A percentile compares a stretch with the other conserved stretches of the same genome.
Conservation (phyloP, 2,888 invertebrate genomes). For the Metacarcinus magister region DNA sequence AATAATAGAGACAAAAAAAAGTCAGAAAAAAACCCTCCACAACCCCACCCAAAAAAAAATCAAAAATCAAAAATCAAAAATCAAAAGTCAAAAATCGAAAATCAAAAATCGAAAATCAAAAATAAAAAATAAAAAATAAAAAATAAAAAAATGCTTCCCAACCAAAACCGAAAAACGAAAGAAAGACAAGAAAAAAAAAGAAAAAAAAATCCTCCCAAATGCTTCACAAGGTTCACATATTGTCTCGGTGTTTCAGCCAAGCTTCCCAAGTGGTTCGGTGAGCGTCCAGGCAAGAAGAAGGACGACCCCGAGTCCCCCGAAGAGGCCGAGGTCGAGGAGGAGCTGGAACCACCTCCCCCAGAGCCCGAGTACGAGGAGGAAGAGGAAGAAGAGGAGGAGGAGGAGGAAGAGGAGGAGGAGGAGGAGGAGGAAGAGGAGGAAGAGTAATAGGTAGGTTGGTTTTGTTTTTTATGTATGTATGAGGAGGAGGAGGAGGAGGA, state of each 20-base stretch:
- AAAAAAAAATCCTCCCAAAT: neutral
- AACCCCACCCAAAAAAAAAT: neutral
- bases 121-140: no score
- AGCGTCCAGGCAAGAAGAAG: slow-evolving; percentile 96
- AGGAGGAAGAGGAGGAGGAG: slow-evolving; percentile 90
- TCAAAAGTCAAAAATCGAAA: no score
- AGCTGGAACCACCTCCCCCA: slow-evolving; percentile 84
- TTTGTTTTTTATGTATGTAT: neutral
- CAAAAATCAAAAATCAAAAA: no score
- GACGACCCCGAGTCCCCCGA: slow-evolving; percentile 95
- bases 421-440: slow-evolving; percentile 88
- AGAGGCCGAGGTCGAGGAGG: slow-evolving; percentile 92
- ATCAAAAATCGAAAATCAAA: no score
- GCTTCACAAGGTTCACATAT: neutral
- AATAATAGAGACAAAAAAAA: no score
- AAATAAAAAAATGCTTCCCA: neutral
- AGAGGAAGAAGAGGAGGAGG: slow-evolving; percentile 83
- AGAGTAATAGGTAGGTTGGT: slow-evolving; percentile 83
- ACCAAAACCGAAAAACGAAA: no score
- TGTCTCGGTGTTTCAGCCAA: slow-evolving; percentile 88
- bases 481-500: neutral
- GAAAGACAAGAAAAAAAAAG: no score
- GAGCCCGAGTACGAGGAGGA: slow-evolving; percentile 74
- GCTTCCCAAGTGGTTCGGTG: slow-evolving; percentile 98
- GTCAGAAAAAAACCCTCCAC: neutral